Base-by-base conservation (phyloP, 2,797 vertebrate species). In the Melanogrammus aeglefinus region DNA sequence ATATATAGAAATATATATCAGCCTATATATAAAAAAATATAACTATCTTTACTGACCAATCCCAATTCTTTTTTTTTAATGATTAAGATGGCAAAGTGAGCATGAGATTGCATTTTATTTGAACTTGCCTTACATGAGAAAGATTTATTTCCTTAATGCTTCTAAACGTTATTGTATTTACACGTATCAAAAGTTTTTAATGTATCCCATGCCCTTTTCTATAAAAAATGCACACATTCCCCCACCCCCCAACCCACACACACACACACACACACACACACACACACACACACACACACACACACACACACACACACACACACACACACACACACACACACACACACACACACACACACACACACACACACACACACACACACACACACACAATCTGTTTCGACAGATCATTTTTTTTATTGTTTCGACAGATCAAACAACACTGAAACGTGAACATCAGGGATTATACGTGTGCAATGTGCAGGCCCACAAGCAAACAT, bases 371-470 rank as follows among this genome's bases (percentile, higher is more conserved):
- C n/a, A n/a, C n/a, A n/a, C n/a, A n/a, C n/a, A n/a, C n/a, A n/a
- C n/a, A n/a, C n/a, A n/a, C n/a, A n/a, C 21, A 24, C 57, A 63
- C 21, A 2, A 31, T 31, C 82, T 85, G 81, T 84, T 87, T 83
- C 75, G 77, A 78, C 79, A 81, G 86, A 86, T 88, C 83, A 81
- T 31, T 31, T 31, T 31, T 31, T 31, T 31, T 1, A 31, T 83
- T 85, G 81, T 84, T 87, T 83, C 75, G 77, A 78, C 79, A 81
- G 86, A 86, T 88, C 83, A 82, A 86, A 85, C 86, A 86, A 86
- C 86, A 90, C 85, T 86, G 90, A 85, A 88, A 88, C 91, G 93
- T 94, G 93, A 92, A 93, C 93, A 89, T 86, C 93, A 91, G 81
- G 89, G 88, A 91, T 88, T 90, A 90, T 83, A 88, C 80, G 78